Evolutionary conservation across 1,140 invertebrate genomes (phyloP), one percentile per base, ranked within the genome.

Genomic region (Heliconius eleuchia): DNA sequence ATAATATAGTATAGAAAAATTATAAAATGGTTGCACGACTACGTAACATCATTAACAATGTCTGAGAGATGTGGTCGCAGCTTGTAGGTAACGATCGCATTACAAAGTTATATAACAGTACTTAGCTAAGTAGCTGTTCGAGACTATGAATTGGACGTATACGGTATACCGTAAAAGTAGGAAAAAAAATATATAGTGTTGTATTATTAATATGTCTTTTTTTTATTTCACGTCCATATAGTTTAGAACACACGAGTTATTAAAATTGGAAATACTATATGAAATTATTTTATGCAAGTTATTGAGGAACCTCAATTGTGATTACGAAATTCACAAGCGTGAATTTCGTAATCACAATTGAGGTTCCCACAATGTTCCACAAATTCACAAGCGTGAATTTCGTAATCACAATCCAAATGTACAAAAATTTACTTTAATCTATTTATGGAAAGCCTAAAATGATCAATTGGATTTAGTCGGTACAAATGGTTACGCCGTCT

Each of bases 401-500:
- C n/a, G n/a, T n/a, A n/a, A n/a, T n/a, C n/a, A n/a, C n/a, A n/a
- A n/a, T 4, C 42, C 42, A 46, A 46, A 46, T 0, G 42, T 30
- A 66, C 60, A 13, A 1, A 60, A 23, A 3, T 37, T 37, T 66
- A 6, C 0, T 13, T 16, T 66, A 66, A 3, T 66, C 6, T 30
- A 66, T 66, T 27, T 66, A 66, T 66, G 13, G 57, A 60, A 23
- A 60, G 9, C 34, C 52, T 78, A 71, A 79, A 80, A 76, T 66
- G 19, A 70, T 78, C 70, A 39, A 77, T 77, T 66, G 74, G 73
- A 80, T 79, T 79, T 55, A 71, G 74, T 80, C 72, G 78, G 76
- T 50, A 55, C 77, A 82, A 82, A 76, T 83, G 78, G 83, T 86
- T 83, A 81, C 72, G 73, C 34, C 74, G 74, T 82, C 75, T 84